These are phyloP conservation scores for Hemiscyllium ocellatum DNA, from an alignment of 2,113 vertebrate species.

Conservation along the genomic window DNA sequence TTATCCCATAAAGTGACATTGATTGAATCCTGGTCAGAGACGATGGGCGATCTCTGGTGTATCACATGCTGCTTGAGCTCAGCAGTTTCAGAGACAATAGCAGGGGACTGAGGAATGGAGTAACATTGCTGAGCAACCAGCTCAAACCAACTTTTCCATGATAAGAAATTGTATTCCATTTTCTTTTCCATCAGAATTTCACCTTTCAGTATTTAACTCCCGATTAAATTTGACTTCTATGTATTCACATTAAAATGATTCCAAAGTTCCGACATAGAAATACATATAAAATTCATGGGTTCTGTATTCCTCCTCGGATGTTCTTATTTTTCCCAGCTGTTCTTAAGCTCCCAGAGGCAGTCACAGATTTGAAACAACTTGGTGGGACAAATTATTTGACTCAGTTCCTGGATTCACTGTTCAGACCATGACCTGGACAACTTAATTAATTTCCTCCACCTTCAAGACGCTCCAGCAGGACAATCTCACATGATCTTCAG, in stretches of 20 bases:
- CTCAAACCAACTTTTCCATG: no score
- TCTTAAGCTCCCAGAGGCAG: not conserved
- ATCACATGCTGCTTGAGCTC: no score
- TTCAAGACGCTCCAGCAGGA: not conserved
- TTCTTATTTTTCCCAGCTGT: not conserved
- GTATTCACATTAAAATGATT: not conserved
- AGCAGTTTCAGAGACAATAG: no score
- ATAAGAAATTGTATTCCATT: no score
- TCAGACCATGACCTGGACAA: not conserved
- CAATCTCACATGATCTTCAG: not conserved
- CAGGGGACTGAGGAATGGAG: no score
- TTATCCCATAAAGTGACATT: no score
- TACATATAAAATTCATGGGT: no score
- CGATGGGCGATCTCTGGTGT: no score
- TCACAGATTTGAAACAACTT: not conserved
- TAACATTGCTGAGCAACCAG: no score
- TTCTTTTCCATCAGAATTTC: not conserved
- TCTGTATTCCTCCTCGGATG: no score
- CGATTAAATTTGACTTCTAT: not conserved
- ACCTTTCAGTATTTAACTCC: not conserved
- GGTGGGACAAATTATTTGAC: not conserved
- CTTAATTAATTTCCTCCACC: not conserved
- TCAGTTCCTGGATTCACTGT: not conserved
- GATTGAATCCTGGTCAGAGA: no score
- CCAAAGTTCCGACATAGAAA: not conserved